Conservation (phyloP, 2,888 invertebrate species). For the Oligia fasciuncula region DNA sequence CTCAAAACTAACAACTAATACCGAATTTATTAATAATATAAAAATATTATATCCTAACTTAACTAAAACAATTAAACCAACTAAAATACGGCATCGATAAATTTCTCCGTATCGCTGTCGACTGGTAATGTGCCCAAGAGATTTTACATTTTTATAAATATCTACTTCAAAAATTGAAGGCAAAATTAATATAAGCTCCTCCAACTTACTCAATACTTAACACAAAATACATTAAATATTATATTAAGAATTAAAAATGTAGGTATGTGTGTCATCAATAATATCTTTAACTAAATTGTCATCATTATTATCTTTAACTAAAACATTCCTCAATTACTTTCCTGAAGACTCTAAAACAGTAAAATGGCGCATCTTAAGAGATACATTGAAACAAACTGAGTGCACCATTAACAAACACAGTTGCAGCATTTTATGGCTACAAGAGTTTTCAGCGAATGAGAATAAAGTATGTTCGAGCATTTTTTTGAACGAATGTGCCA, state of each 20-base stretch:
- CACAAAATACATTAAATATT: neutral
- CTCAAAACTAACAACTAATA: neutral
- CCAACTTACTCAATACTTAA: neutral
- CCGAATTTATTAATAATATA: neutral
- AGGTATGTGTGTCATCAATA: neutral
- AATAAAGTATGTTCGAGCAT: slow-evolving; percentile 1
- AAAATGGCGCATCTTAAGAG: slow-evolving; percentile 17
- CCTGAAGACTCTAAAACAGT: neutral
- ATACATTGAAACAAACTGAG: slow-evolving; percentile 37
- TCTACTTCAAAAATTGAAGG: neutral
- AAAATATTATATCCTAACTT: neutral
- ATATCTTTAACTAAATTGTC: neutral
- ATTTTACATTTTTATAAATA: neutral
- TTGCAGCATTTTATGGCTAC: slow-evolving; percentile 49
- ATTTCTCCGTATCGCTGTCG: too few relatives aligned
- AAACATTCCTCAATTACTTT: neutral
- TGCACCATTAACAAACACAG: slow-evolving; percentile 31
- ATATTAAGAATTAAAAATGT: neutral
- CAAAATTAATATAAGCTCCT: neutral
- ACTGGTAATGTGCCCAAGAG: neutral
- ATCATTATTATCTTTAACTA: neutral
- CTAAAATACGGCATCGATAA: neutral
- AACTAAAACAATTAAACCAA: neutral
- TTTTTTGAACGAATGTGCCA: slow-evolving; percentile 4
- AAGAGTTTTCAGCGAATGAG: neutral